These are phyloP conservation scores for Paradoxurus hermaphroditus DNA, from an alignment of 2,113 vertebrate species.

Conservation along the genomic window DNA sequence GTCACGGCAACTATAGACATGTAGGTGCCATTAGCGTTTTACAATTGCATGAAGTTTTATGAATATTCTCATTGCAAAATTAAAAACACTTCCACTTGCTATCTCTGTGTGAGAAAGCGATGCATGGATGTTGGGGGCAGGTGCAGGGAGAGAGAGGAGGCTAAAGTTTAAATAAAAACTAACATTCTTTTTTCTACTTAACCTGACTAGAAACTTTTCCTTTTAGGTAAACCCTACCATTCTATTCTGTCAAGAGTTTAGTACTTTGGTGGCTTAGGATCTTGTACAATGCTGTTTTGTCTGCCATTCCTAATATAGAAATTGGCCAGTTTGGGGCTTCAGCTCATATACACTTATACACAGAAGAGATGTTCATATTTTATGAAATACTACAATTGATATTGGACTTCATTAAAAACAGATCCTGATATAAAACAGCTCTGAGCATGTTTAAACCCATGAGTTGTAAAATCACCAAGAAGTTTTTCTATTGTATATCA, in stretches of 20 bases:
- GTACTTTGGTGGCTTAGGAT: neutral
- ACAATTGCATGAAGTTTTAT: neutral
- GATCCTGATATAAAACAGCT: neutral
- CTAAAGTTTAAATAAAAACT: constrained; percentile 12
- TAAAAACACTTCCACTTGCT: neutral
- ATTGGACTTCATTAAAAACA: neutral
- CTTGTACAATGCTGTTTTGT: neutral
- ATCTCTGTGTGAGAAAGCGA: neutral
- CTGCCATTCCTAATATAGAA: neutral
- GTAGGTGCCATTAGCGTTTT: neutral
- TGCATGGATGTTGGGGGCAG: neutral
- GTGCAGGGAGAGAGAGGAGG: neutral
- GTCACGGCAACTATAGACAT: neutral
- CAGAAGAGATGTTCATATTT: neutral
- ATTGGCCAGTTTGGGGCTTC: neutral
- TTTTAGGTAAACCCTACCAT: neutral
- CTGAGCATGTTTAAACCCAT: neutral
- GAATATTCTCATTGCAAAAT: neutral
- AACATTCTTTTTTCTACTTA: neutral
- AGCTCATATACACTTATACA: neutral
- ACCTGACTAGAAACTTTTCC: neutral
- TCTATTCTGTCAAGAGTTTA: neutral
- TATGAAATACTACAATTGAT: neutral
- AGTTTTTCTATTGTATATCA: neutral
- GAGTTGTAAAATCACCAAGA: neutral